Conservation (phyloP, 2,888 invertebrate species). For the Autographa gamma region DNA sequence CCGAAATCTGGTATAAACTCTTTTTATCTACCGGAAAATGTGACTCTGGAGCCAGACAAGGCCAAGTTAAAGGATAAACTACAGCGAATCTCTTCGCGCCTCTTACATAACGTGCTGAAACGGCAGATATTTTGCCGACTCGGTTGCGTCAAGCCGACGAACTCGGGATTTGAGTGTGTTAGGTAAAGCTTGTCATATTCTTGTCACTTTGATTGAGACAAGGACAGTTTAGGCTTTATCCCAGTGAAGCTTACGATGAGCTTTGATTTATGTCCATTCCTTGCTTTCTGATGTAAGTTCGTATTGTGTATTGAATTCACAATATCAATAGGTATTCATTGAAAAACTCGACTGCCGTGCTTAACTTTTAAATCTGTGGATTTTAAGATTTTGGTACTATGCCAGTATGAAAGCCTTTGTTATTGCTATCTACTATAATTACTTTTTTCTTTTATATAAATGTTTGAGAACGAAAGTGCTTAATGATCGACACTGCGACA, state of each 20-base stretch:
- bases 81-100: constrained; percentile 27
- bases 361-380: not conserved
- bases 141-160: constrained; percentile 23
- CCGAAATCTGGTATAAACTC: constrained; percentile 14
- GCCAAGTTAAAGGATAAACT: constrained; percentile 37
- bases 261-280: not conserved
- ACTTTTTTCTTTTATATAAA: too few relatives aligned
- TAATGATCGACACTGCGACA: too few relatives aligned
- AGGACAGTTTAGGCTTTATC: not conserved
- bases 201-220: constrained; percentile 5
- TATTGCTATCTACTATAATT: too few relatives aligned
- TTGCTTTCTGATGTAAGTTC: too few relatives aligned
- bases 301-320: not conserved
- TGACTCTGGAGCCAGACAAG: constrained; percentile 16
- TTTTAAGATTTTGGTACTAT: not conserved
- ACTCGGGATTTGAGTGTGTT: constrained; percentile 19
- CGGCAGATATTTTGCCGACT: constrained; percentile 32
- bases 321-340: too few relatives aligned
- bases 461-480: not conserved
- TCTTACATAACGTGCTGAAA: constrained; percentile 41
- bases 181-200: constrained; percentile 2
- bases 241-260: not conserved
- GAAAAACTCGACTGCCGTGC: too few relatives aligned
- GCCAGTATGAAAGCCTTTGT: not conserved
- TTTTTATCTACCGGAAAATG: constrained; percentile 35